Evolutionary conservation across 2,888 invertebrate genomes (phyloP), one percentile per base, ranked within the genome.

Genomic region (Xestobium rufovillosum): DNA sequence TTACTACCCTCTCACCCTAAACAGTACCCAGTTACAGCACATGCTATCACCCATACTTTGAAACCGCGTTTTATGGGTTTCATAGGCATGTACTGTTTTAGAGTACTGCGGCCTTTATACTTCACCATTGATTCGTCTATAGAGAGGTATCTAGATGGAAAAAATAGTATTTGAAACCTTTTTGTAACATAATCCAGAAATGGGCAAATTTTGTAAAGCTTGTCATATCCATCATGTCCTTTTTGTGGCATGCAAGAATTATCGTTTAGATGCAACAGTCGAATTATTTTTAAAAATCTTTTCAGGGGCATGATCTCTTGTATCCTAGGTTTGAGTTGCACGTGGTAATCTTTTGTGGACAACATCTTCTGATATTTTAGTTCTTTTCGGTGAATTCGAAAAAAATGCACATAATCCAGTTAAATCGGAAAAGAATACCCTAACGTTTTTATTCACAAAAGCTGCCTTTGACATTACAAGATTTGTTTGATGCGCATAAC

Each of bases 1-100:
- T 34, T 27, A 56, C 47, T 9, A 53, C 50, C 45, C 47, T 43
- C 43, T 52, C 52, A 23, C 53, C 39, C 42, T 27, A 49, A 26
- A 32, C 49, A 38, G 36, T 38, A 51, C 14, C 45, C 44, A 19
- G 44, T 49, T 30, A 30, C 34, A 23, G 43, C 32, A 43, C 47
- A 48, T 26, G 45, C 45, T 25, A 44, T 30, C 35, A 45, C 48
- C 49, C 49, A 46, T 28, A 45, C 40, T 27, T 44, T 52, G 39
- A 51, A 47, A 15, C 45, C 46, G 15, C 45, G 27, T 42, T 44
- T 51, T 33, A 41, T 43, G 13, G 44, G 41, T 39, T 48, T 53
- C 34, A 37, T 12, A 10, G 37, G 43, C 37, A 36, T 39, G 10
- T 25, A 28, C 25, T 32, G 36, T 27, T 47, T 47, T 25, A 47